Evolutionary conservation across 2,113 vertebrate genomes (phyloP).

Genomic region (Dromas ardeola): DNA sequence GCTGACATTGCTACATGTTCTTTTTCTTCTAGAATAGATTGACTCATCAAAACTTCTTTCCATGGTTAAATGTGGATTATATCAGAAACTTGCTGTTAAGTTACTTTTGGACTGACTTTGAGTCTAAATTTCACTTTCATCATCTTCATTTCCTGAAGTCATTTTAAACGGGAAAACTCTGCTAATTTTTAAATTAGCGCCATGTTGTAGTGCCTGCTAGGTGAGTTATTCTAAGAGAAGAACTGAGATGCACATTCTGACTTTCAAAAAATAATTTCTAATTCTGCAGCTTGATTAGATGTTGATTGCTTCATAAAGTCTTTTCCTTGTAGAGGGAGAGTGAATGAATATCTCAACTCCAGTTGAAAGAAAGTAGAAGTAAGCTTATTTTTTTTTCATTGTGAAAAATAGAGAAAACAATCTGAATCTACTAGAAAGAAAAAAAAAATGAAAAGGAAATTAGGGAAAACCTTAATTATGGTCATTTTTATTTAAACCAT

Average conservation of each 20-base stretch:
- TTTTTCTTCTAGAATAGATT: not conserved
- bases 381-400: not conserved
- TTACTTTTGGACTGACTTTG: not conserved
- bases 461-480: not conserved
- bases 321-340: not conserved
- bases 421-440: not conserved
- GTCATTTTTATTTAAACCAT: not conserved
- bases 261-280: not conserved
- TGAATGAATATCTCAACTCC: not conserved
- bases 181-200: not conserved
- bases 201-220: not conserved
- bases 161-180: not conserved
- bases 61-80: not conserved
- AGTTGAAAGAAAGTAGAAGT: not conserved
- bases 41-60: not conserved
- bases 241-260: not conserved
- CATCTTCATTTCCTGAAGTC: not conserved
- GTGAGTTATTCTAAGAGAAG: not conserved
- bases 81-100: not conserved
- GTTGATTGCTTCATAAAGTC: conserved; percentile 10
- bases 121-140: not conserved
- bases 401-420: not conserved
- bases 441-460: not conserved
- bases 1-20: not conserved
- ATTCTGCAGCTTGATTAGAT: not conserved